These are phyloP conservation scores for Hoplostethus mediterraneus DNA, from an alignment of 2,797 vertebrate genomes.

Conservation along the genomic window DNA sequence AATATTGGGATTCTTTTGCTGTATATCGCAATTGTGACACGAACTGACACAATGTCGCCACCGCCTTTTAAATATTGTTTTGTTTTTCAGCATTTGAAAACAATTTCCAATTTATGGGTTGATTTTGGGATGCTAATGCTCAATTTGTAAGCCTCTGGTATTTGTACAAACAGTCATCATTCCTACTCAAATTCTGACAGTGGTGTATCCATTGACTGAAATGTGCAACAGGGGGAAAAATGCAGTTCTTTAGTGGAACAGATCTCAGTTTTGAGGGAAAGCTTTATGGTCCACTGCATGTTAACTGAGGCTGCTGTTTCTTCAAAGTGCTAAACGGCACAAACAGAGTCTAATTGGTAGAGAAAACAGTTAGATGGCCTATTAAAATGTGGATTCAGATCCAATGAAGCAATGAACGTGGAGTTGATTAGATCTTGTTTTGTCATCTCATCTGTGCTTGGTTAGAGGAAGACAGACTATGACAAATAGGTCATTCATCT, in stretches of 20 bases:
- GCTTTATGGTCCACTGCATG: constrained; percentile 28
- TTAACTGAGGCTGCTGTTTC: constrained; percentile 11
- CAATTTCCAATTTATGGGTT: no score
- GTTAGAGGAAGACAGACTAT: constrained; percentile 69
- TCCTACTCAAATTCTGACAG: neutral
- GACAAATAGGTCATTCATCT: constrained; percentile 68
- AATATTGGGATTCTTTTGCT: no score
- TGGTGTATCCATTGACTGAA: constrained; percentile 7
- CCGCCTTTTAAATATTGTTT: no score
- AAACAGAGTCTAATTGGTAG: constrained; percentile 29
- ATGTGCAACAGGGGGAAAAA: constrained; percentile 8
- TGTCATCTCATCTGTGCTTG: constrained; percentile 69
- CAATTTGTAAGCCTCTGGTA: neutral
- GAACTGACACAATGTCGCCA: no score
- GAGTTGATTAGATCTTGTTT: constrained; percentile 63
- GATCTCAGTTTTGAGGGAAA: constrained; percentile 3
- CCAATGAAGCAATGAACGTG: constrained; percentile 40
- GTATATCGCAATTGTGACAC: no score
- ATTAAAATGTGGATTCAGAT: constrained; percentile 42
- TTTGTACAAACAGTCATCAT: neutral
- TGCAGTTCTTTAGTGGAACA: constrained; percentile 7
- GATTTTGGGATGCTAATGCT: no score
- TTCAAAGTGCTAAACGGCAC: constrained; percentile 34
- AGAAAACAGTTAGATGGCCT: constrained; percentile 40
- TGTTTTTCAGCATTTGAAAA: no score